Percentiles rank a stretch among this genome's conserved stretches.
phyloP scores from a whole-genome alignment of 1,140 invertebrate species.

The Trichonephila clavata region DNA sequence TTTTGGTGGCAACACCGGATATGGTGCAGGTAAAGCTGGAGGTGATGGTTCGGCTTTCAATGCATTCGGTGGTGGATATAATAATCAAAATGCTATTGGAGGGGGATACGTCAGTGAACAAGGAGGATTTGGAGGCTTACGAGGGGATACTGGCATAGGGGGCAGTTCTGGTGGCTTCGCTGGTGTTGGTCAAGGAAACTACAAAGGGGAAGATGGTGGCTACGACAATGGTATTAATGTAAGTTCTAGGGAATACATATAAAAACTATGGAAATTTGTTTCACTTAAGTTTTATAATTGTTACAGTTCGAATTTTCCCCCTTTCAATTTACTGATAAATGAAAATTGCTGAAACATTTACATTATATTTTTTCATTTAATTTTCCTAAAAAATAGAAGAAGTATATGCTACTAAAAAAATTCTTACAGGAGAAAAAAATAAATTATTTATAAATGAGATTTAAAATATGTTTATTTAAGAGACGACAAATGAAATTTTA shows the following conservation, averaged over 20 bases:
- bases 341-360: too few relatives aligned
- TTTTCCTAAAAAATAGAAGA: too few relatives aligned
- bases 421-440: too few relatives aligned
- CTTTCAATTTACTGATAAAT: too few relatives aligned
- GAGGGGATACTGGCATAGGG: slow-evolving; percentile 57
- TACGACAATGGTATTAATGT: slow-evolving; percentile 67
- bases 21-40: neutral
- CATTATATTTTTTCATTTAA: too few relatives aligned
- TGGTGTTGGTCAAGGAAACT: slow-evolving; percentile 75
- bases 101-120: slow-evolving; percentile 35
- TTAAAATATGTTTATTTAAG: too few relatives aligned
- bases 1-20: neutral
- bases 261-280: neutral
- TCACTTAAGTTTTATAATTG: slow-evolving; percentile 1
- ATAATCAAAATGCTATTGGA: slow-evolving; percentile 48
- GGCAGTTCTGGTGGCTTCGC: slow-evolving; percentile 47
- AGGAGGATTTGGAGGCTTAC: slow-evolving; percentile 55
- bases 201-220: slow-evolving; percentile 75
- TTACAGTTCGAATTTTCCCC: too few relatives aligned
- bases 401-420: too few relatives aligned
- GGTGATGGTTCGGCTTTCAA: slow-evolving; percentile 22
- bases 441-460: too few relatives aligned
- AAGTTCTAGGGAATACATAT: slow-evolving; percentile 20
- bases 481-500: too few relatives aligned
- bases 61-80: slow-evolving; percentile 52